Evolutionary conservation across 2,888 invertebrate genomes (phyloP).

Genomic region (Tubulanus polymorphus): DNA sequence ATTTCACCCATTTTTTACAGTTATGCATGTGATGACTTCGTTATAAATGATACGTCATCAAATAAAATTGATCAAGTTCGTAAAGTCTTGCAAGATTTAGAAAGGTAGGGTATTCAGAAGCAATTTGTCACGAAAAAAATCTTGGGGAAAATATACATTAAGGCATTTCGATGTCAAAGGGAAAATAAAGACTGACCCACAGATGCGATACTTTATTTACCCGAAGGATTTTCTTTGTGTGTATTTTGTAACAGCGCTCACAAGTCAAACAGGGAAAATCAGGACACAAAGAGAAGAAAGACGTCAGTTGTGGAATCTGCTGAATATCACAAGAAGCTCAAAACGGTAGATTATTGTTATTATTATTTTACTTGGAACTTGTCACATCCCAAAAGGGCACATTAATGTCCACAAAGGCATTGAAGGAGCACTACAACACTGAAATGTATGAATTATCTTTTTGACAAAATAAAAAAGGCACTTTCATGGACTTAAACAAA

Average conservation of each 20-base stretch:
- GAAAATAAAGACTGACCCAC: too few relatives aligned
- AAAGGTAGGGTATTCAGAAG: slow-evolving; percentile 32
- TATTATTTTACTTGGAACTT: slow-evolving; percentile 1
- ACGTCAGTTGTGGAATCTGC: slow-evolving; percentile 33
- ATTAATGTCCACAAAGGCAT: too few relatives aligned
- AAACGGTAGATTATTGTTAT: too few relatives aligned
- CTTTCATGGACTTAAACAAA: too few relatives aligned
- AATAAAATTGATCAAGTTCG: slow-evolving; percentile 46
- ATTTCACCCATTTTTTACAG: slow-evolving; percentile 57
- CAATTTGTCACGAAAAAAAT: slow-evolving; percentile 28
- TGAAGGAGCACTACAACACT: too few relatives aligned
- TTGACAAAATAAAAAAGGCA: background rate
- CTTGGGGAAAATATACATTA: slow-evolving; percentile 28
- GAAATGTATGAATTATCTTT: too few relatives aligned
- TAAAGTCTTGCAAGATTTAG: slow-evolving; percentile 37
- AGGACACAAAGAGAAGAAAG: slow-evolving; percentile 8
- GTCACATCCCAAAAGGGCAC: too few relatives aligned
- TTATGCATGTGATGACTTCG: slow-evolving; percentile 76
- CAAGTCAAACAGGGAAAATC: background rate
- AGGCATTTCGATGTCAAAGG: too few relatives aligned
- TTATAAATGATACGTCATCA: slow-evolving; percentile 66
- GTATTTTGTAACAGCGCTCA: background rate
- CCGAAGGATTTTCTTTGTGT: slow-evolving; percentile 1
- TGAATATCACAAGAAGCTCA: slow-evolving; percentile 36
- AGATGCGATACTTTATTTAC: too few relatives aligned